phyloP scores from a whole-genome alignment of 1,140 invertebrate species.

The Bombus affinis region DNA sequence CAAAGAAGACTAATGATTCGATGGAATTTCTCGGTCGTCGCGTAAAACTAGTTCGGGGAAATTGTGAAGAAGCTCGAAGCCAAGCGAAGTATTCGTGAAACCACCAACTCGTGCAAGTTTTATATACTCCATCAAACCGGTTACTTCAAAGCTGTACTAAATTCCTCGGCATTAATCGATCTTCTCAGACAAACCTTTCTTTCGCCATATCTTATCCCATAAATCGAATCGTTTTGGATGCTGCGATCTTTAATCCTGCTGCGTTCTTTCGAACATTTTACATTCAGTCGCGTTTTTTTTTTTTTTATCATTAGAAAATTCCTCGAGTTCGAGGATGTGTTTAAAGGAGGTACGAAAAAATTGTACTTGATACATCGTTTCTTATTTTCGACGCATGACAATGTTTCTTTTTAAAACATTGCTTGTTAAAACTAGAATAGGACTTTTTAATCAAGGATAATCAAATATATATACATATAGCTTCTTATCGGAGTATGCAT shows the following conservation, averaged over 20 bases:
- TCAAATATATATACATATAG: no score
- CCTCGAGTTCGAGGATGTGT: no score
- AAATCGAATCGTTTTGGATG: no score
- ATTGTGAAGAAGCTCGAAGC: not conserved
- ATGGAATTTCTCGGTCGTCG: constrained; percentile 28
- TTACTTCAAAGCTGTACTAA: not conserved
- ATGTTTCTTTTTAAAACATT: no score
- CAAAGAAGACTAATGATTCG: constrained; percentile 59
- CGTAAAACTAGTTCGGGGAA: constrained; percentile 6
- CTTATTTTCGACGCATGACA: no score
- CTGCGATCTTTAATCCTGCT: not conserved
- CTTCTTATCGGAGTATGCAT: not conserved
- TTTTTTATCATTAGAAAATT: no score
- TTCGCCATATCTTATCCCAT: no score
- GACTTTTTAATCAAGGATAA: not conserved
- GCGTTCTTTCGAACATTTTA: no score
- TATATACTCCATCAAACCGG: not conserved
- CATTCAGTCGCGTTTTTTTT: no score
- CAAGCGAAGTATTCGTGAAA: not conserved
- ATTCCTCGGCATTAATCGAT: not conserved
- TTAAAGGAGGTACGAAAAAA: no score
- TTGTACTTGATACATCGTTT: no score
- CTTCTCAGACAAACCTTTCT: not conserved
- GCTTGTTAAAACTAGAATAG: no score
- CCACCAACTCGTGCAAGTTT: not conserved